Conservation (phyloP, 2,113 vertebrate species). For the Eclectus roratus region DNA sequence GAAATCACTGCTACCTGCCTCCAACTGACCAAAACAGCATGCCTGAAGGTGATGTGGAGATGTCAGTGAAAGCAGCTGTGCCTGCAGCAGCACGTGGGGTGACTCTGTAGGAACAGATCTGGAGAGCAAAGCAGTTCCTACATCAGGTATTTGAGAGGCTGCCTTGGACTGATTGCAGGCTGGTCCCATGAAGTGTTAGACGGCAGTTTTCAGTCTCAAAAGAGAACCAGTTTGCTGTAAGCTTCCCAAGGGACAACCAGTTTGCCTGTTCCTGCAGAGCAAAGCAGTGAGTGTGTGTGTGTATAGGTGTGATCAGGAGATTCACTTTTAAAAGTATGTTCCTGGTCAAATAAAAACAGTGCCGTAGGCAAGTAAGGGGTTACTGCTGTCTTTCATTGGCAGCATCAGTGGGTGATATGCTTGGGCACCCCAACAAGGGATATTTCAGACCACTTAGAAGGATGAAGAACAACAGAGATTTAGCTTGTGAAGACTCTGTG, state of each 20-base stretch:
- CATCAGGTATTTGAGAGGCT: background rate
- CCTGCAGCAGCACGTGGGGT: fast-evolving
- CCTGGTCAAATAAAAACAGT: background rate
- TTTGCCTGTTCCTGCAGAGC: background rate
- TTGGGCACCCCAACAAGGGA: background rate
- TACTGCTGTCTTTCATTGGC: background rate
- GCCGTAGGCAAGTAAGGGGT: background rate
- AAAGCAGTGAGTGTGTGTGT: background rate
- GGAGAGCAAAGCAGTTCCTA: background rate
- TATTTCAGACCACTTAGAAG: background rate
- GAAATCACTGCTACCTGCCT: background rate
- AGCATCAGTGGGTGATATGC: background rate
- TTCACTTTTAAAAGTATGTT: background rate
- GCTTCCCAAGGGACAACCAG: background rate
- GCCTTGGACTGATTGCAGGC: background rate
- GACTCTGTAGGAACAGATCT: background rate
- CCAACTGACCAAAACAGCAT: background rate
- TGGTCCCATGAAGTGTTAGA: background rate
- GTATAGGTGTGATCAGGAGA: background rate
- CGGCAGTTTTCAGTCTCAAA: background rate
- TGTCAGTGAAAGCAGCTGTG: background rate
- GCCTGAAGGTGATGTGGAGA: background rate
- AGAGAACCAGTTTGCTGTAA: background rate
- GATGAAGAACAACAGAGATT: background rate
- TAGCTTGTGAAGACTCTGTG: background rate